Percentiles rank a stretch among this genome's conserved stretches.
phyloP scores from a whole-genome alignment of 2,113 vertebrate genomes.

The Dipodomys merriami region DNA sequence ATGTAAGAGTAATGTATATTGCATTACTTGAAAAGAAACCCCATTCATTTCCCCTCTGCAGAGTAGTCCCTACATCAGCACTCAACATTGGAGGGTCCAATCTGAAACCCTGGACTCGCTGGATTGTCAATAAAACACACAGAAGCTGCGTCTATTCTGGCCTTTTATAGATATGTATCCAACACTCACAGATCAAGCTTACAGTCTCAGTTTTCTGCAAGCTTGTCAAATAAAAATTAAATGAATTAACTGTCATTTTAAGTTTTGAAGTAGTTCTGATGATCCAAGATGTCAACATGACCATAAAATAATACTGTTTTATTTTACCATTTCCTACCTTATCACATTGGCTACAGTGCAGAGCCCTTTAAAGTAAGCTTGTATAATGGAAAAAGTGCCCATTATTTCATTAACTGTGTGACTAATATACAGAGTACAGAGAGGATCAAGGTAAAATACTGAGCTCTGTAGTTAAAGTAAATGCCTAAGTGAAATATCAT shows the following conservation, averaged over 20 bases:
- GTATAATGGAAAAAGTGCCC: not conserved
- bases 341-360: not conserved
- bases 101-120: too few relatives aligned
- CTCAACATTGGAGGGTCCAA: too few relatives aligned
- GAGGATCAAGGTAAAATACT: not conserved
- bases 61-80: too few relatives aligned
- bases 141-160: rapidly evolving
- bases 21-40: too few relatives aligned
- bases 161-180: not conserved
- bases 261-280: not conserved
- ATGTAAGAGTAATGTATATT: too few relatives aligned
- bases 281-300: not conserved
- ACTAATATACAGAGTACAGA: not conserved
- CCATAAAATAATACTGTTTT: not conserved
- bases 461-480: not conserved
- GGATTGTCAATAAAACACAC: too few relatives aligned
- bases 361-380: not conserved
- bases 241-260: not conserved
- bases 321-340: not conserved
- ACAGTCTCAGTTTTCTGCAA: not conserved
- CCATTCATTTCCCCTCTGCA: too few relatives aligned
- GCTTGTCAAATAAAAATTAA: not conserved
- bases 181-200: not conserved
- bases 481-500: not conserved
- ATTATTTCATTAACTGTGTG: not conserved